Evolutionary conservation across 23 tunicate genomes (phyloP).

Genomic region (Ascidia mentula): DNA sequence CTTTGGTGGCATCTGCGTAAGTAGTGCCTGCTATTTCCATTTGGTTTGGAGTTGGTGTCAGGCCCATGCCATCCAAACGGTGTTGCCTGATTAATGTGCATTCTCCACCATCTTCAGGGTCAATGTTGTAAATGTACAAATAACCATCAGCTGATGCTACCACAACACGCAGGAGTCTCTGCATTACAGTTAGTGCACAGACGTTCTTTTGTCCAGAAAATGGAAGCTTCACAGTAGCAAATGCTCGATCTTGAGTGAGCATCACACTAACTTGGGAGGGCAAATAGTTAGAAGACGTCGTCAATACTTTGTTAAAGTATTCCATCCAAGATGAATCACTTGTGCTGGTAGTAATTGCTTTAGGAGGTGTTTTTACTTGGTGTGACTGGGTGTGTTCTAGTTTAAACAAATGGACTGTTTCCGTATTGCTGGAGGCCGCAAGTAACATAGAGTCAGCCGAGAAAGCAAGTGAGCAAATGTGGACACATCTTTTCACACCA

Average conservation of each 20-base stretch:
- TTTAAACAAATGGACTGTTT: constrained; percentile 86
- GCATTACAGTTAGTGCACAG: constrained; percentile 56
- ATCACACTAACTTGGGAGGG: constrained; percentile 67
- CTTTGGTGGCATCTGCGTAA: constrained; percentile 65
- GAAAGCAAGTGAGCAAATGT: constrained; percentile 67
- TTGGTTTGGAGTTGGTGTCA: constrained; percentile 8
- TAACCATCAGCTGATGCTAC: constrained; percentile 84
- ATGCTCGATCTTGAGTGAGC: constrained; percentile 66
- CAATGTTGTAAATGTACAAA: constrained; percentile 70
- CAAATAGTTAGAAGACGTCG: constrained; percentile 56
- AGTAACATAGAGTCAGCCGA: constrained; percentile 49
- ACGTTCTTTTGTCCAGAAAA: constrained; percentile 42
- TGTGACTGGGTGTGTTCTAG: constrained; percentile 20
- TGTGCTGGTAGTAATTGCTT: constrained; percentile 12
- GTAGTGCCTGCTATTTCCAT: constrained; percentile 23
- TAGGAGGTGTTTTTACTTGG: background rate
- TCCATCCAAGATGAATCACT: constrained; percentile 56
- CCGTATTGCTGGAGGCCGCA: constrained; percentile 78
- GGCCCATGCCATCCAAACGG: constrained; percentile 25
- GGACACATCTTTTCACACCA: constrained; percentile 66
- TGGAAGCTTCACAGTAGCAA: constrained; percentile 78
- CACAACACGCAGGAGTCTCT: constrained; percentile 42
- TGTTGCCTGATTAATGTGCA: constrained; percentile 72
- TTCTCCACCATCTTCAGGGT: constrained; percentile 69
- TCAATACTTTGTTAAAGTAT: constrained; percentile 55